Evolutionary conservation across 2,888 invertebrate species (phyloP), one percentile per base, ranked within the genome.

Genomic region (Clunio marinus): DNA sequence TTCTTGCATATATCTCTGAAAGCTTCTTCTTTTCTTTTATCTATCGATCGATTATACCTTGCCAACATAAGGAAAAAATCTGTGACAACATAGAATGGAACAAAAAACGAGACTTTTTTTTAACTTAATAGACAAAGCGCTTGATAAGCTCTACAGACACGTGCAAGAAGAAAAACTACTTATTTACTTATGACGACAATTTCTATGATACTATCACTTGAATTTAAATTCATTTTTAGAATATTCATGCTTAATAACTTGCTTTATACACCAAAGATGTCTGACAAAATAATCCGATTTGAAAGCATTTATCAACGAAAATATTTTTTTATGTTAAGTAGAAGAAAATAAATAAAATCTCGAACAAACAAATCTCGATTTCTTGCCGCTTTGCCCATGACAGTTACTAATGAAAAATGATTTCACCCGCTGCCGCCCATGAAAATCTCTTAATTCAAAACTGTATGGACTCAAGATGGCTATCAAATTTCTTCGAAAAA

Each of bases 31-130:
- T 46, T 24, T 27, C 10, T 5, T 37, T 10, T 22, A 15, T 10
- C 51, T 68, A 68, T 68, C 68, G 68, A 68, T 68, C 58, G 41
- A 58, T 24, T 58, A 58, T 57, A 68, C 68, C 68, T 68, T 68
- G 68, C 68, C 68, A 68, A 68, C 68, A 22, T 20, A 22, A 41
- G 8, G 2, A 27, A 66, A 66, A 46, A 27, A 7, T 63, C 57
- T 27, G 57, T 57, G 57, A 57, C 57, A 57, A 57, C 27, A 51
- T 32, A 32, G 5, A 32, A 8, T 7, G 32, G 32, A 41, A 15
- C 51, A 22, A 51, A 13, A 51, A 51, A 51, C 22, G 51, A 51
- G 51, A 51, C 8, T 22, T 20, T n/a, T 51, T 51, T 22, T 13
- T n/a, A 41, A 15, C 15, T 15, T n/a, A 41, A n/a, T 22, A 22